Base-by-base conservation (phyloP, 2,797 vertebrate genomes). In the Odontamblyopus lacepedii region DNA sequence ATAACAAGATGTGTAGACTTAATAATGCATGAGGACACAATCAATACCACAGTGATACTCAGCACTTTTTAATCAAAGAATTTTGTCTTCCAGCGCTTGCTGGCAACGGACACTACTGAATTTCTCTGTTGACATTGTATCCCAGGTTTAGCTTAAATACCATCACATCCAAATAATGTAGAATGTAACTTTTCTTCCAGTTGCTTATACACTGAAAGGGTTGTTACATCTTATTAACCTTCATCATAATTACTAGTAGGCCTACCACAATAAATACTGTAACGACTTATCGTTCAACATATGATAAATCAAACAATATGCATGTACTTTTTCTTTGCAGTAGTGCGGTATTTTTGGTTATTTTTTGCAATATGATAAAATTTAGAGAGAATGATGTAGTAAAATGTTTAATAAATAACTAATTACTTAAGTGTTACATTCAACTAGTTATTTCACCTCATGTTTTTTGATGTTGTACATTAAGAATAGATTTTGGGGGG, bases 51-150 rank as follows among this genome's bases (percentile, higher is more conserved):
- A 29, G 19, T 75, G 32, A 63, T 69, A 53, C 73, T 83, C 79
- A 79, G 77, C 80, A 35, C 38, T 69, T 85, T 79, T 77, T 80
- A 85, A 80, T 84, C 67, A 83, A 72, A 55, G 63, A 74, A 76
- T 70, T 71, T 69, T 75, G 60, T 76, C 30, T 62, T 38, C 0
- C 0, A 27, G 13, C 27, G 72, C 70, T 77, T 72, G 74, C 82
- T 81, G 64, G 57, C 23, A 59, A 27, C 60, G 56, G 6, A 67
- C 50, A 12, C 41, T 70, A 77, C 68, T 81, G 73, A 85, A 73
- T 60, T 48, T 55, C 6, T 61, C 72, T 67, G 48, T 29, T 66
- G 29, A 51, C 13, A 6, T 26, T 29, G 41, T 12, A 23, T 63
- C 30, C 12, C 44, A 15, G 11, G 15, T 23, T 50, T 18, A 48